phyloP scores from a whole-genome alignment of 2,797 vertebrate genomes.

The Acrossocheilus wenchowensis region DNA sequence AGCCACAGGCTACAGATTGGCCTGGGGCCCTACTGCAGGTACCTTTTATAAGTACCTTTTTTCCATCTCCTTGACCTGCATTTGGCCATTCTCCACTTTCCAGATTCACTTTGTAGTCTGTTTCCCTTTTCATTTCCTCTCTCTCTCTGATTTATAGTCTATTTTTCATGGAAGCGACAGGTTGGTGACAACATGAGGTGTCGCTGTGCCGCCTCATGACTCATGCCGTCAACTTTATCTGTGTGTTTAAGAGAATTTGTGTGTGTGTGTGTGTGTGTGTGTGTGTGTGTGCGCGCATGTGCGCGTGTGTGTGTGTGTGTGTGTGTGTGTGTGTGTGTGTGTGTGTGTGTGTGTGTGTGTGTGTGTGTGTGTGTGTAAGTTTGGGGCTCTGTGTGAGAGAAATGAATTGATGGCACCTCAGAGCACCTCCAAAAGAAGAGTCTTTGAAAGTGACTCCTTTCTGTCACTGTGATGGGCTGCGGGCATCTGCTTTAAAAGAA shows the following conservation, averaged over 20 bases:
- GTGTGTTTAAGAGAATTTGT: neutral
- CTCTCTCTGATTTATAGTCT: constrained; percentile 29
- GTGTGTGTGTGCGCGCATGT: neutral
- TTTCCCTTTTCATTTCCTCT: constrained; percentile 7
- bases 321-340: neutral
- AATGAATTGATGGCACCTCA: constrained; percentile 47
- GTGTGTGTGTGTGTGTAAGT: neutral
- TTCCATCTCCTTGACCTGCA: neutral
- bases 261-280: neutral
- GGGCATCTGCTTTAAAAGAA: constrained; percentile 37
- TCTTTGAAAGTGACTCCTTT: constrained; percentile 44
- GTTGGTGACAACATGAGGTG: constrained; percentile 39
- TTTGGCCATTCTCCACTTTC: neutral
- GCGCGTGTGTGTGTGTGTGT: neutral
- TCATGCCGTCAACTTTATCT: constrained; percentile 46
- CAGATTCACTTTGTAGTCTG: constrained; percentile 4
- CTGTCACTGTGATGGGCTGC: constrained; percentile 34
- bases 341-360: neutral
- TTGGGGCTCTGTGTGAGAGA: neutral
- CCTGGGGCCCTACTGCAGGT: constrained; percentile 90
- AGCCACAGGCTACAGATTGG: constrained; percentile 87
- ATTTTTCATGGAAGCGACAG: constrained; percentile 37
- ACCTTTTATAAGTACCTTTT: neutral
- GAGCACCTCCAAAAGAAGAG: constrained; percentile 28
- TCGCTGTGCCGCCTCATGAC: constrained; percentile 47